Percentiles rank a stretch among this genome's conserved stretches.
Evolutionary conservation across 2,113 vertebrate species (phyloP).

Genomic region (Labrus mixtus): DNA sequence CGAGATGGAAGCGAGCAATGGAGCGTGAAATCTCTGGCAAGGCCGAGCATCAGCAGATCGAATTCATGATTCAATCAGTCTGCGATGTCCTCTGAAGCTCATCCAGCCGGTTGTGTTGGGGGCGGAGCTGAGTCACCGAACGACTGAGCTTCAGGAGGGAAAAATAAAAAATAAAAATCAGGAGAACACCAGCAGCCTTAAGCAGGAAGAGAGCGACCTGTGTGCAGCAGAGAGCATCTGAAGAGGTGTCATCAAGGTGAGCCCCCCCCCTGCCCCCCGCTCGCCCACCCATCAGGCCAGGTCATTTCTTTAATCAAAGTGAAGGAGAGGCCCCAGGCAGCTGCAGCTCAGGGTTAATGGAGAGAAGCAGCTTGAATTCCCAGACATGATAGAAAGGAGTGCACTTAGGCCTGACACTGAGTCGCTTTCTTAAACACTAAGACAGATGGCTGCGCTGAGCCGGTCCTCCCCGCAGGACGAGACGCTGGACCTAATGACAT

Average conservation of each 20-base stretch:
- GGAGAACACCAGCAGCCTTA: conserved; percentile 34
- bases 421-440: conserved; percentile 49
- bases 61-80: conserved; percentile 68
- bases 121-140: conserved; percentile 55
- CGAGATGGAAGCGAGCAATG: conserved; percentile 51
- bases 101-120: conserved; percentile 22
- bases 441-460: conserved; percentile 61
- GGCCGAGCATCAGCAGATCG: conserved; percentile 41
- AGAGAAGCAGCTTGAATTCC: conserved; percentile 53
- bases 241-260: conserved; percentile 38
- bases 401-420: conserved; percentile 42
- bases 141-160: conserved; percentile 11
- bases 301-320: conserved; percentile 71
- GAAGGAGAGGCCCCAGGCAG: conserved; percentile 53
- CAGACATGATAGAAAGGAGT: conserved; percentile 54
- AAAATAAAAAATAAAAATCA: not conserved
- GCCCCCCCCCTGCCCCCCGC: not conserved
- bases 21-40: conserved; percentile 57
- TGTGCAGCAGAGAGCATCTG: conserved; percentile 29
- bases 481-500: conserved; percentile 47
- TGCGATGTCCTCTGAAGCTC: conserved; percentile 49
- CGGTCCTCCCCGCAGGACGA: conserved; percentile 40
- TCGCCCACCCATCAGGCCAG: conserved; percentile 6
- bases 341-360: conserved; percentile 56
- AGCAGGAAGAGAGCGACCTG: conserved; percentile 3